These are phyloP conservation scores for Scyliorhinus canicula DNA, from an alignment of 2,797 vertebrate species.

Conservation along the genomic window DNA sequence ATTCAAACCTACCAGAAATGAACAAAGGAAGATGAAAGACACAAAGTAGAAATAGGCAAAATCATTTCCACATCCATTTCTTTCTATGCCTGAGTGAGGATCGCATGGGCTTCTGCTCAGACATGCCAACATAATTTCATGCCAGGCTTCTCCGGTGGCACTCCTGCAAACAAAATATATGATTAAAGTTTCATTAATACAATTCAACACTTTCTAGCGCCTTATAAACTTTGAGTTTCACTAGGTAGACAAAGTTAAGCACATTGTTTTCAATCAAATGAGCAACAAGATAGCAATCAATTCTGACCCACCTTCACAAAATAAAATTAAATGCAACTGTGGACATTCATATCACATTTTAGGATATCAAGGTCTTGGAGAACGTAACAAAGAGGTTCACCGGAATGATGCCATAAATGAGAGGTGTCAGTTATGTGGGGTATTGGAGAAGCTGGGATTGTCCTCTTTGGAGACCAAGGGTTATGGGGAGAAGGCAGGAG, in stretches of 20 bases:
- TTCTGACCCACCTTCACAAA: not conserved
- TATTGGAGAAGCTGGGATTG: not conserved
- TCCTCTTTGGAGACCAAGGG: not conserved
- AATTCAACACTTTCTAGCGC: not conserved
- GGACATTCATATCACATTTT: too few relatives aligned
- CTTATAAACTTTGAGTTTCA: not conserved
- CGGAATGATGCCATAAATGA: not conserved
- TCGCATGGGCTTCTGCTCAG: slow-evolving; percentile 76
- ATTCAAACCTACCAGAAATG: slow-evolving; percentile 78
- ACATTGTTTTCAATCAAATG: not conserved
- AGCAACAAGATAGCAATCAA: not conserved
- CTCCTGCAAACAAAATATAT: slow-evolving; percentile 63
- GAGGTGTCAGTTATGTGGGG: not conserved
- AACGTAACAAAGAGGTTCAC: too few relatives aligned
- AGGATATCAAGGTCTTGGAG: not conserved
- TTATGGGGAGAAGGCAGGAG: too few relatives aligned
- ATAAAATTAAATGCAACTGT: not conserved
- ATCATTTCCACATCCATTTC: slow-evolving; percentile 83
- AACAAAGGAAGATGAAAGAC: slow-evolving; percentile 95
- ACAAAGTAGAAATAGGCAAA: slow-evolving; percentile 98
- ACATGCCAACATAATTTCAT: slow-evolving; percentile 93
- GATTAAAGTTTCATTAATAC: not conserved
- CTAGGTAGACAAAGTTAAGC: not conserved
- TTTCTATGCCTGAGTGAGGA: slow-evolving; percentile 57
- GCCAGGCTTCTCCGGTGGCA: slow-evolving; percentile 91